Evolutionary conservation across 30 jellyfish, hydroid and myxozoan species (phyloP).

Genomic region (Rhopilema esculentum): DNA sequence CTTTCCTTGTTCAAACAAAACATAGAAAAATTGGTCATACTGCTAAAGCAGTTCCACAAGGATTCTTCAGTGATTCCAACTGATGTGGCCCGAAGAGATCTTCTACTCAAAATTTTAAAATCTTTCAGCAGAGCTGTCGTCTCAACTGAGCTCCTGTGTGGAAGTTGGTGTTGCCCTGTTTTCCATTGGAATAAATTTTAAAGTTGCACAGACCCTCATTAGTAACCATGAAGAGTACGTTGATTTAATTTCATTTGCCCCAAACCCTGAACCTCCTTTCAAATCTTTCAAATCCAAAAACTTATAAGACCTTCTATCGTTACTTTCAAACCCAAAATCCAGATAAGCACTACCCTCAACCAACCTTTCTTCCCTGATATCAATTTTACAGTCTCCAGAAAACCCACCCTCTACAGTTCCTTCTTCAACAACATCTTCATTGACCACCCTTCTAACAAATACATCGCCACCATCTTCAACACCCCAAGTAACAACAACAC

Average conservation of each 20-base stretch:
- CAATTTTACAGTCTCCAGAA: too few species aligned
- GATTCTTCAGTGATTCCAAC: too few species aligned
- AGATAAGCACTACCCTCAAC: too few species aligned
- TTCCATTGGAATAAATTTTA: background rate
- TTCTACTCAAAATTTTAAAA: background rate
- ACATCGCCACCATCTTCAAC: background rate
- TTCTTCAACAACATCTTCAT: background rate
- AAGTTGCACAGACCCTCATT: constrained; percentile 13
- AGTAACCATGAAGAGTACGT: background rate
- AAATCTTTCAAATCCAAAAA: constrained; percentile 10
- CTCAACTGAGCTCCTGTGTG: background rate
- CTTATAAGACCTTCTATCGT: background rate
- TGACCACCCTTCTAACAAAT: background rate
- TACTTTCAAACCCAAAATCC: background rate
- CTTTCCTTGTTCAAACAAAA: background rate
- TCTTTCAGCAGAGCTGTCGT: background rate
- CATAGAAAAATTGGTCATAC: too few species aligned
- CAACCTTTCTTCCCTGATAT: too few species aligned
- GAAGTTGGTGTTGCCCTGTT: constrained; percentile 29
- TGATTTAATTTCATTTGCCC: constrained; percentile 2
- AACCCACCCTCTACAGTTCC: background rate
- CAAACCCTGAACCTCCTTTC: constrained; percentile 27
- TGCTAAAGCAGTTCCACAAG: too few species aligned
- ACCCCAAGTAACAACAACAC: background rate
- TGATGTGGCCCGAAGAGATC: background rate